Percentiles rank a stretch among this genome's conserved stretches.
These are phyloP conservation scores for Anarhynchus alexandrinus DNA, from an alignment of 2,113 vertebrate genomes.

Conservation along the genomic window DNA sequence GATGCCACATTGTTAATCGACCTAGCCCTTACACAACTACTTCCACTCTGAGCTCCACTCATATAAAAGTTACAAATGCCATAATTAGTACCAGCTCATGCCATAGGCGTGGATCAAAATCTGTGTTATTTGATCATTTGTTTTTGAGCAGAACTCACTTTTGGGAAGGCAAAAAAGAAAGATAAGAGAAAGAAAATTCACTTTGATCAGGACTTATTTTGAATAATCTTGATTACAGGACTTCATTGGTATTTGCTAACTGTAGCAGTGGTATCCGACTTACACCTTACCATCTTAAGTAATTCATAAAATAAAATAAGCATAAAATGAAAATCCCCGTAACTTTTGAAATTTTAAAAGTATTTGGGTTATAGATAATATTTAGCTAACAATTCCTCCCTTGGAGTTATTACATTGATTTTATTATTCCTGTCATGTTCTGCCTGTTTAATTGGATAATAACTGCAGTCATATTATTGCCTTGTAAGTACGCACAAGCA, in stretches of 20 bases:
- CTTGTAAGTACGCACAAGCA: neutral
- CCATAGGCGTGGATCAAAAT: constrained; percentile 21
- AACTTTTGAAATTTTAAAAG: neutral
- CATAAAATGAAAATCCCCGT: neutral
- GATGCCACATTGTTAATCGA: neutral
- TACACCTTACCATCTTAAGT: neutral
- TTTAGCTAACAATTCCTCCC: neutral
- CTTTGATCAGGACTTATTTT: constrained; percentile 59
- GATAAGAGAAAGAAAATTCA: constrained; percentile 32
- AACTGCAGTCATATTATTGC: constrained; percentile 21
- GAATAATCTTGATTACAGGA: constrained; percentile 23
- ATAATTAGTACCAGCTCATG: constrained; percentile 26
- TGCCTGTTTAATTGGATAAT: constrained; percentile 46
- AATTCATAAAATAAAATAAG: constrained; percentile 22
- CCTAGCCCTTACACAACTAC: neutral
- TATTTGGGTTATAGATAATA: neutral
- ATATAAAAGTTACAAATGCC: neutral
- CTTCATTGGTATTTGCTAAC: neutral
- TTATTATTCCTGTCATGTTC: constrained; percentile 38
- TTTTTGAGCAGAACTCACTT: constrained; percentile 34
- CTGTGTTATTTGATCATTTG: constrained; percentile 56
- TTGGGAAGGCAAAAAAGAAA: neutral
- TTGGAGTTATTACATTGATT: neutral
- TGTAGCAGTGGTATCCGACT: neutral
- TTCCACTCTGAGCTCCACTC: neutral